Conservation (phyloP, 2,113 vertebrate species). For the Prunella fulvescens region DNA sequence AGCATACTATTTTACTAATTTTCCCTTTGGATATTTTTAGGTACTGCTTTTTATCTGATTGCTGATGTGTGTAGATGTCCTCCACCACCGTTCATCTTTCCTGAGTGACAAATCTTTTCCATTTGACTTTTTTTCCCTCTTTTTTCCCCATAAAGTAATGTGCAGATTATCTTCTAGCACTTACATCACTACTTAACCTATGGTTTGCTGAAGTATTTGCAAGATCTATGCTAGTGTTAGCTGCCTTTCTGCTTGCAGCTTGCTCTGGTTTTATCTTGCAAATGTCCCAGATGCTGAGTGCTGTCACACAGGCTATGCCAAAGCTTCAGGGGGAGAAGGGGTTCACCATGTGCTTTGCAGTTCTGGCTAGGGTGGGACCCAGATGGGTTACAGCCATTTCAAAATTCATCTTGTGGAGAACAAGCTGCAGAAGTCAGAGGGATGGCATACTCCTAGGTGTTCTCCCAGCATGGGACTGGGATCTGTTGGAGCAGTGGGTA, state of each 20-base stretch:
- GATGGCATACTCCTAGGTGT: neutral
- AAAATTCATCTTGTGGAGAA: neutral
- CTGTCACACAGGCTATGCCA: neutral
- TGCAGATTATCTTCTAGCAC: neutral
- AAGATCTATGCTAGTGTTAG: neutral
- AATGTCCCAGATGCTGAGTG: neutral
- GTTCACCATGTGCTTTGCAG: neutral
- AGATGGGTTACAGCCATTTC: neutral
- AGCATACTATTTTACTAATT: neutral
- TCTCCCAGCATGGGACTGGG: neutral
- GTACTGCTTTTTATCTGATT: neutral
- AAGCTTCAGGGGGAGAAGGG: neutral
- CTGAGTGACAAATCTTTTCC: neutral
- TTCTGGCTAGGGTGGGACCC: neutral
- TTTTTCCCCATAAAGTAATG: neutral
- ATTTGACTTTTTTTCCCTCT: neutral
- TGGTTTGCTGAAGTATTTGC: neutral
- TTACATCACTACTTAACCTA: neutral
- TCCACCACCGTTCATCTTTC: accelerated
- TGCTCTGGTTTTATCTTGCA: neutral
- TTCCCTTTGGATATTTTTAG: neutral
- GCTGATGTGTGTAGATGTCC: neutral
- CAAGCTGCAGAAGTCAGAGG: neutral
- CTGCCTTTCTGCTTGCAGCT: neutral
- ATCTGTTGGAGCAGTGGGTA: neutral